Percentiles rank a stretch among this genome's conserved stretches.
These are phyloP conservation scores for Erythrolamprus reginae DNA, from an alignment of 2,113 vertebrate genomes.

Conservation along the genomic window DNA sequence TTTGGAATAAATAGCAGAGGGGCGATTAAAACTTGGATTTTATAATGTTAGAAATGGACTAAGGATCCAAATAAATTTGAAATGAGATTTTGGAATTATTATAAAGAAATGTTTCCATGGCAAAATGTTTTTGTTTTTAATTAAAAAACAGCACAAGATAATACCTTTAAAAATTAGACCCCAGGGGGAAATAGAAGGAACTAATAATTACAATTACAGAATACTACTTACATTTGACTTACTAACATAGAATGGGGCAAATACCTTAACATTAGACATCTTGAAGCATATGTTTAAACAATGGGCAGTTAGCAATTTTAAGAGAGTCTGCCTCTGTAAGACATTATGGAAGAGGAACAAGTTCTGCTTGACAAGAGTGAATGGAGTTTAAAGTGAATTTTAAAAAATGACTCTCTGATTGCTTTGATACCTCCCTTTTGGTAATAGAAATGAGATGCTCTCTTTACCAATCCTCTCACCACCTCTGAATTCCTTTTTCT, in stretches of 20 bases:
- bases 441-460: neutral
- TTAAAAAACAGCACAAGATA: neutral
- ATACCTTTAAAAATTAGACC: neutral
- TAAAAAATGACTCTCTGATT: neutral
- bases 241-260: neutral
- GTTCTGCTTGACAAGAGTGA: neutral
- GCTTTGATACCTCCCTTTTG: neutral
- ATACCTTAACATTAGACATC: neutral
- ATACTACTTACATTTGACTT: neutral
- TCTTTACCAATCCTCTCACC: neutral
- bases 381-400: neutral
- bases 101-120: neutral
- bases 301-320: neutral
- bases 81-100: neutral
- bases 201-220: neutral
- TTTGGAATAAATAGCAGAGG: neutral
- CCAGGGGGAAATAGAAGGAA: neutral
- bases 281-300: neutral
- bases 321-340: neutral
- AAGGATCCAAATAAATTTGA: neutral
- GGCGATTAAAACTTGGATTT: neutral
- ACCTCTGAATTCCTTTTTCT: neutral
- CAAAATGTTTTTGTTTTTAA: neutral
- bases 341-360: neutral
- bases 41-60: neutral